Conservation (phyloP, 2,888 invertebrate genomes). For the Eilema caniola region DNA sequence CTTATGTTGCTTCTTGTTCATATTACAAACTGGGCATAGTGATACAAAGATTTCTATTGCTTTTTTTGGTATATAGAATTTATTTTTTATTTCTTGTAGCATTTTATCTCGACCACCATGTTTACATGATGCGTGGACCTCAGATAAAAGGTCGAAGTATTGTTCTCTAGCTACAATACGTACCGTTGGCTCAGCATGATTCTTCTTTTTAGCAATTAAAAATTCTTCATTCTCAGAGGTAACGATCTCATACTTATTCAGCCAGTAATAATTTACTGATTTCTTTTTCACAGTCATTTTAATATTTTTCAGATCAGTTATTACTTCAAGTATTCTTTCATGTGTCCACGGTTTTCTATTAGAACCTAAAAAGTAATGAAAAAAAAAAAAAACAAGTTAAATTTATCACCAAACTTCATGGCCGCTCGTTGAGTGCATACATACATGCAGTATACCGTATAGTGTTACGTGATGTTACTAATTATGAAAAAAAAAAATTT, state of each 20-base stretch:
- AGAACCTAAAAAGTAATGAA: slow-evolving; percentile 12
- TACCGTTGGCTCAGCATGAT: neutral
- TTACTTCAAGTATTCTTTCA: slow-evolving; percentile 21
- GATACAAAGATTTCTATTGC: slow-evolving; percentile 26
- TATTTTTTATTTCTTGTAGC: slow-evolving; percentile 7
- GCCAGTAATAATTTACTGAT: slow-evolving; percentile 24
- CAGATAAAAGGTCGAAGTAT: slow-evolving; percentile 18
- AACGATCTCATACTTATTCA: slow-evolving; percentile 25
- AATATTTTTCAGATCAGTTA: slow-evolving; percentile 18
- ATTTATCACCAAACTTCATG: neutral
- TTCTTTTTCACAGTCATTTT: slow-evolving; percentile 14
- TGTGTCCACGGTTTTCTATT: slow-evolving; percentile 26
- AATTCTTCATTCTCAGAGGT: slow-evolving; percentile 15
- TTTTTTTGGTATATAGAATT: slow-evolving; percentile 33
- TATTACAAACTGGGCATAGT: slow-evolving; percentile 12
- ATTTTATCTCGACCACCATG: slow-evolving; percentile 33
- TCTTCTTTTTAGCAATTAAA: slow-evolving; percentile 22
- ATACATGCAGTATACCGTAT: no score
- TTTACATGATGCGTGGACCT: slow-evolving; percentile 14
- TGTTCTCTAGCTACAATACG: slow-evolving; percentile 23
- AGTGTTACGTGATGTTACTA: no score
- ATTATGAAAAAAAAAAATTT: no score
- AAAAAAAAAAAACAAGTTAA: no score
- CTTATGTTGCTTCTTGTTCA: neutral
- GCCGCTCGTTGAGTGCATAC: no score